These are phyloP conservation scores for Portevinia maculata DNA, from an alignment of 2,888 invertebrate genomes.

Conservation along the genomic window DNA sequence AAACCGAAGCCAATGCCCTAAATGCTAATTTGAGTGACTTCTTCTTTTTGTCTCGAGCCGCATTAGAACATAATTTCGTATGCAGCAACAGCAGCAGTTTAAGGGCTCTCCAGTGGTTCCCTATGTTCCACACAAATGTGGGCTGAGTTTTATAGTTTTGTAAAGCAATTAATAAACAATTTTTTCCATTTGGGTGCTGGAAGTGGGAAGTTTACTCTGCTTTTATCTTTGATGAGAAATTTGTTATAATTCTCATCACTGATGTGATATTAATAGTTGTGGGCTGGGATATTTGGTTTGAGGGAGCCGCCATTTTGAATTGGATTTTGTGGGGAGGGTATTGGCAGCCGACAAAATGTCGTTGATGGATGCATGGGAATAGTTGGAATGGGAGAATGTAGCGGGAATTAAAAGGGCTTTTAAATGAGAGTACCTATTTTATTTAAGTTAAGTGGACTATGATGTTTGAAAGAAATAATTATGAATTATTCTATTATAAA, in stretches of 20 bases:
- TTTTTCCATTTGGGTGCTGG: slow-evolving; percentile 8
- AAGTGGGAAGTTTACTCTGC: slow-evolving; percentile 28
- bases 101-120: slow-evolving; percentile 25
- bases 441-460: too few species aligned
- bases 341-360: too few species aligned
- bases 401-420: too few species aligned
- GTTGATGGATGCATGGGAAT: too few species aligned
- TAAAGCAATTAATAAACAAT: slow-evolving; percentile 46
- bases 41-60: slow-evolving; percentile 49
- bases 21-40: slow-evolving; percentile 55
- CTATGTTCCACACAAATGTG: slow-evolving; percentile 19
- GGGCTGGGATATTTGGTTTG: slow-evolving; percentile 19
- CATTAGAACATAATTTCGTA: slow-evolving; percentile 25
- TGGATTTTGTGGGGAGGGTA: not conserved
- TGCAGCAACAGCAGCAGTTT: slow-evolving; percentile 20
- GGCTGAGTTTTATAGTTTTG: slow-evolving; percentile 17
- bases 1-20: slow-evolving; percentile 29
- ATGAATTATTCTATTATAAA: too few species aligned
- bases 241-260: slow-evolving; percentile 46
- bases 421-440: too few species aligned
- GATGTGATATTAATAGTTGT: slow-evolving; percentile 60
- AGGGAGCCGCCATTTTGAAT: slow-evolving; percentile 40
- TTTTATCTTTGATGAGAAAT: slow-evolving; percentile 26
- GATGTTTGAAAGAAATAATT: too few species aligned
- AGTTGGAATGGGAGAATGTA: too few species aligned